Evolutionary conservation across 2,888 invertebrate genomes (phyloP).

Genomic region (Torymus aiolomorphi): DNA sequence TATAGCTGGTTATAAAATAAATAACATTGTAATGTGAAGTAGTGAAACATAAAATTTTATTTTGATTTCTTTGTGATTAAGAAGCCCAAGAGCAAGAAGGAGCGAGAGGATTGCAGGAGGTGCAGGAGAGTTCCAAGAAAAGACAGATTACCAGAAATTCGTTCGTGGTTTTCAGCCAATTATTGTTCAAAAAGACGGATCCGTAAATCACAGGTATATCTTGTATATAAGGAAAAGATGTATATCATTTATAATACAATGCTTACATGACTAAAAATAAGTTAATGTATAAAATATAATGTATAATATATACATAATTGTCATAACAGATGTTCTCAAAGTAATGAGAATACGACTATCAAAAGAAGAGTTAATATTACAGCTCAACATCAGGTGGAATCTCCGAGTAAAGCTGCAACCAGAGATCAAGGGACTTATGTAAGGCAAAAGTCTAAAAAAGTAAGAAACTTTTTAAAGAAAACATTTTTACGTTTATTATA

Average conservation of each 20-base stretch:
- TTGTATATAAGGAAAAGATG: neutral
- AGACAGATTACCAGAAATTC: neutral
- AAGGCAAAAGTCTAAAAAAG: conserved; percentile 23
- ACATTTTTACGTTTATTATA: too few relatives aligned
- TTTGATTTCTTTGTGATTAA: neutral
- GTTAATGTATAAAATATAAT: too few relatives aligned
- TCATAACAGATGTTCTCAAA: too few relatives aligned
- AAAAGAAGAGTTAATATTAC: neutral
- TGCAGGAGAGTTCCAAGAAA: neutral
- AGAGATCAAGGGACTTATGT: conserved; percentile 43
- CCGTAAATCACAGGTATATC: neutral
- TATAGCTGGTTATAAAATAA: neutral
- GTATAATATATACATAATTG: too few relatives aligned
- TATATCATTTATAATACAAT: too few relatives aligned
- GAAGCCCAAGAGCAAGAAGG: neutral
- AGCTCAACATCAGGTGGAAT: neutral
- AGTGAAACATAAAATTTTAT: too few relatives aligned
- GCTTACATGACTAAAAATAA: too few relatives aligned
- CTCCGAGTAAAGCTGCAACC: neutral
- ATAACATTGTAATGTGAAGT: neutral
- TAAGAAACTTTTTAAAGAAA: neutral
- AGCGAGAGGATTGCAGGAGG: neutral
- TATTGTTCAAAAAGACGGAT: neutral
- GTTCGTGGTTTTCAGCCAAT: conserved; percentile 44
- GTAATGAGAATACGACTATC: too few relatives aligned